Conservation (phyloP, 2,797 vertebrate genomes). For the Myripristis murdjan region DNA sequence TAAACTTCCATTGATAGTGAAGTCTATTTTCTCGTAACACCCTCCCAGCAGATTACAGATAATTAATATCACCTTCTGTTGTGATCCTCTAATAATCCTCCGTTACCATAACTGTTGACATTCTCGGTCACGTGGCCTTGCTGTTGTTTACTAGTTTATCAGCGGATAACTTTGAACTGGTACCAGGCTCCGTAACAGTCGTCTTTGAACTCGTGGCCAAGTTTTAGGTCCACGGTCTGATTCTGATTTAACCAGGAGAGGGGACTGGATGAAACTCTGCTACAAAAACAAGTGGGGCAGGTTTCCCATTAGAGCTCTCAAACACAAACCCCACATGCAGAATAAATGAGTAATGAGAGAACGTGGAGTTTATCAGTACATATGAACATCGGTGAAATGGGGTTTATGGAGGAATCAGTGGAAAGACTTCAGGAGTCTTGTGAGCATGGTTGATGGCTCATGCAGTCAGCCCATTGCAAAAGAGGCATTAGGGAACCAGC, state of each 20-base stretch:
- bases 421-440: constrained; percentile 14
- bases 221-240: constrained; percentile 70
- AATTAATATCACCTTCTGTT: constrained; percentile 61
- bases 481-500: constrained; percentile 30
- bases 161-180: constrained; percentile 56
- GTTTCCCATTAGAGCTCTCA: constrained; percentile 54
- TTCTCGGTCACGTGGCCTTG: constrained; percentile 49
- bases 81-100: constrained; percentile 51
- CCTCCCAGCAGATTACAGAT: constrained; percentile 39
- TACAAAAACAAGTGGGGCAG: constrained; percentile 56
- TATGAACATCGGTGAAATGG: constrained; percentile 24
- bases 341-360: constrained; percentile 14
- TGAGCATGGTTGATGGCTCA: too few relatives aligned
- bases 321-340: constrained; percentile 50
- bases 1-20: constrained; percentile 50
- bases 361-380: constrained; percentile 33
- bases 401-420: constrained; percentile 29
- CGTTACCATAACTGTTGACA: constrained; percentile 60
- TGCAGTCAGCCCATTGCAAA: background rate
- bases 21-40: constrained; percentile 40
- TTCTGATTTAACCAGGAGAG: constrained; percentile 67
- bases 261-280: constrained; percentile 55
- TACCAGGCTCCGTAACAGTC: constrained; percentile 24
- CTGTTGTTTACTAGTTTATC: constrained; percentile 69
- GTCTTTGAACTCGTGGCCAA: constrained; percentile 72